These are phyloP conservation scores for Reticulitermes speratus DNA, from an alignment of 1,140 invertebrate species.

Conservation along the genomic window DNA sequence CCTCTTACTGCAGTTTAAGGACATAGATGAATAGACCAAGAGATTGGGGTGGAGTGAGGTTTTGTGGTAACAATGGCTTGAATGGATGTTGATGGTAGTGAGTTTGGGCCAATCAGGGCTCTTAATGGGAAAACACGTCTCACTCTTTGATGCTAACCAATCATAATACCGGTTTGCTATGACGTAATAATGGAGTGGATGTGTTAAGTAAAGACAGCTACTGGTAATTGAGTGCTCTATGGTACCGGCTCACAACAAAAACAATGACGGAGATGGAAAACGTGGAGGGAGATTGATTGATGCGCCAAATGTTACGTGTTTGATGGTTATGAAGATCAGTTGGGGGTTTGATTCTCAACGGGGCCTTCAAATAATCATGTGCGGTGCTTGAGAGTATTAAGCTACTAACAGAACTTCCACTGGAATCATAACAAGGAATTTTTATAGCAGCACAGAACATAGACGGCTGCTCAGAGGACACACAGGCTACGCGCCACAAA, in stretches of 20 bases:
- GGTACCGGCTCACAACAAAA: not conserved
- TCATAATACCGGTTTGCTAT: conserved; percentile 1
- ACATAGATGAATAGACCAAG: conserved; percentile 20
- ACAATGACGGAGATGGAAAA: not conserved
- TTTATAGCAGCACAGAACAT: no score
- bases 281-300: no score
- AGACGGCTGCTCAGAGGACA: no score
- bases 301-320: not conserved
- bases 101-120: conserved; percentile 22
- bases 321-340: not conserved
- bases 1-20: not conserved
- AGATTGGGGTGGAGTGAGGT: not conserved
- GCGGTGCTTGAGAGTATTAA: no score
- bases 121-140: conserved; percentile 1
- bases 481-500: no score
- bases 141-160: not conserved
- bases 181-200: not conserved
- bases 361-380: not conserved
- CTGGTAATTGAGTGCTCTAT: not conserved
- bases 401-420: no score
- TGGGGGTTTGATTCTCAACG: not conserved
- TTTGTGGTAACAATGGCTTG: not conserved
- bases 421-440: no score
- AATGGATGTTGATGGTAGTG: conserved; percentile 2
- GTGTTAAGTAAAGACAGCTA: conserved; percentile 6